A percentile compares a stretch with the other conserved stretches of the same genome.
phyloP scores from a whole-genome alignment of 64 coral and sea anemone genomes.

The Porites australiensis region DNA sequence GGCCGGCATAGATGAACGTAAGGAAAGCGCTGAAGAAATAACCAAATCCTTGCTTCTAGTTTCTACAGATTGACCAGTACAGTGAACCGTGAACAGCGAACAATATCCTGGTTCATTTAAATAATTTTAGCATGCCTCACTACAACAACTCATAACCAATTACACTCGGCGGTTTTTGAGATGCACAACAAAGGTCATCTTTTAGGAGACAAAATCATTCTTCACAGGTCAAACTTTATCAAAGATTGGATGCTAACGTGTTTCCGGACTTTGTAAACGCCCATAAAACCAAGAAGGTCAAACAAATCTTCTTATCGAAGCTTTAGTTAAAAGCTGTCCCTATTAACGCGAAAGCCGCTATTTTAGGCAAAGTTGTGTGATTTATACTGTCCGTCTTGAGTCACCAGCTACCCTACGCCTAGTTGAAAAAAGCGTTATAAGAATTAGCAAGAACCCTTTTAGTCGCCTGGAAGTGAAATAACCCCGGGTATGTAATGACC shows the following conservation, averaged over 20 bases:
- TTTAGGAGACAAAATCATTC: constrained; percentile 1
- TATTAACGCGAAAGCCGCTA: no score
- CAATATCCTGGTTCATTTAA: not conserved
- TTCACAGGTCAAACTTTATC: not conserved
- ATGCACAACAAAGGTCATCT: not conserved
- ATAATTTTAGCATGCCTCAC: not conserved
- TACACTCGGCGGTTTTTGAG: not conserved
- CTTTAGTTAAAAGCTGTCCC: no score
- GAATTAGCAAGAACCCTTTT: no score
- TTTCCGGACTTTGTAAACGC: constrained; percentile 25
- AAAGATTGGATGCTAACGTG: not conserved
- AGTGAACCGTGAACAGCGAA: not conserved
- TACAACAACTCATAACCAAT: not conserved
- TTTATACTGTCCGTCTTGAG: no score
- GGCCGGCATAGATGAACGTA: no score
- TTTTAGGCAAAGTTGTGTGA: no score
- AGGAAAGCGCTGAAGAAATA: no score
- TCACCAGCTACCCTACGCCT: no score
- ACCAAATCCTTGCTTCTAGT: no score
- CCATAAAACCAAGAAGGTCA: not conserved
- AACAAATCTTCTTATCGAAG: not conserved
- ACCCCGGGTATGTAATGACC: no score
- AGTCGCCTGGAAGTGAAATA: no score
- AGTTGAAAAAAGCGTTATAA: no score
- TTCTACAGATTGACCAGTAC: not conserved